A percentile compares a stretch with the other conserved stretches of the same genome.
Evolutionary conservation across 1,140 invertebrate species (phyloP).

Genomic region (Trichomalopsis sarcophagae): DNA sequence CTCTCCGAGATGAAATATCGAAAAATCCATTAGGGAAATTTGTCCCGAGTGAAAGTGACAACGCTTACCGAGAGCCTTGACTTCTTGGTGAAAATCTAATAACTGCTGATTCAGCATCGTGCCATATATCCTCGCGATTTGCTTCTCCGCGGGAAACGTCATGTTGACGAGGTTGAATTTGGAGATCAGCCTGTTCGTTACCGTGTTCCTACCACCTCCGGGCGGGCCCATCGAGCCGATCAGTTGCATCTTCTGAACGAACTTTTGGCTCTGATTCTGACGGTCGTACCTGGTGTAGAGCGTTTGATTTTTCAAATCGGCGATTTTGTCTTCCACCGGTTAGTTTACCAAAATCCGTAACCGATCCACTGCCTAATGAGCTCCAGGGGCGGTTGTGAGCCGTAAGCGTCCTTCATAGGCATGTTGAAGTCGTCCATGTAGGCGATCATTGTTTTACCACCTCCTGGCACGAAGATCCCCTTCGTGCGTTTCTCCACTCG

Average conservation of each 20-base stretch:
- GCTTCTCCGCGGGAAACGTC: conserved; percentile 85
- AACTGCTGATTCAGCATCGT: conserved; percentile 89
- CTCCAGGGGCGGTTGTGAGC: conserved; percentile 86
- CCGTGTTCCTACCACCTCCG: conserved; percentile 85
- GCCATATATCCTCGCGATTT: conserved; percentile 87
- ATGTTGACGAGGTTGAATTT: conserved; percentile 89
- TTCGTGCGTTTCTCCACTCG: conserved; percentile 89
- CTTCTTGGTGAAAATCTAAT: conserved; percentile 84
- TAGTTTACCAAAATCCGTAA: conserved; percentile 85
- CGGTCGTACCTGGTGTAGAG: conserved; percentile 78
- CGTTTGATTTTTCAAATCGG: not conserved
- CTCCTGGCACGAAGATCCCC: conserved; percentile 84
- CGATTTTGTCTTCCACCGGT: not conserved
- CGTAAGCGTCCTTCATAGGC: conserved; percentile 79
- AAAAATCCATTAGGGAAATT: conserved; percentile 20
- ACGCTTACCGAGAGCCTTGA: conserved; percentile 75
- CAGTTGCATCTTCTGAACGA: conserved; percentile 84
- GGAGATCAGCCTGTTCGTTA: conserved; percentile 84
- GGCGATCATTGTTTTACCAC: conserved; percentile 85
- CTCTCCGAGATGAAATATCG: conserved; percentile 18
- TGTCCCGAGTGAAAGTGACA: not conserved
- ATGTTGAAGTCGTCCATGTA: conserved; percentile 95
- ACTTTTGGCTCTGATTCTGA: conserved; percentile 83
- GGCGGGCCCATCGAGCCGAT: conserved; percentile 87
- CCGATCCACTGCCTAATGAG: conserved; percentile 89